Percentiles rank a stretch among this genome's conserved stretches.
These are phyloP conservation scores for Taenaris catops DNA, from an alignment of 2,888 invertebrate species.

Conservation along the genomic window DNA sequence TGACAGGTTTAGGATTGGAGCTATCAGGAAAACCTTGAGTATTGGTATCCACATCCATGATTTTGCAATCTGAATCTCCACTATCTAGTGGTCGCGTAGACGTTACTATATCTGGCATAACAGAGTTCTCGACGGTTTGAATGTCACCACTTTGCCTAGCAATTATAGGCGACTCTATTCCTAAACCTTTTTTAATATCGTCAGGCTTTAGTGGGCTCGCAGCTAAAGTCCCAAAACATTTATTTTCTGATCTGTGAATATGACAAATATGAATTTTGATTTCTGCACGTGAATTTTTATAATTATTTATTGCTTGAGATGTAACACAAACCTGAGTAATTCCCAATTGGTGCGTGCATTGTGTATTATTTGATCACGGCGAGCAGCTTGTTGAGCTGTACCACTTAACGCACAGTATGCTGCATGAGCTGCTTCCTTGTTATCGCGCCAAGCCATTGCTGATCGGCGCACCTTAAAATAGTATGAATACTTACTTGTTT, in stretches of 20 bases:
- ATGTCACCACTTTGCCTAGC: conserved; percentile 35
- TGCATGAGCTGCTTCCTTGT: conserved; percentile 86
- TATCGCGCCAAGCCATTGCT: conserved; percentile 89
- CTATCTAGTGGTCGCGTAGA: conserved; percentile 46
- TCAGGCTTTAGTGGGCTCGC: conserved; percentile 46
- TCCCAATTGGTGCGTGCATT: conserved; percentile 95
- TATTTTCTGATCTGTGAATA: conserved; percentile 84
- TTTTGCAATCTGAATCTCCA: conserved; percentile 52
- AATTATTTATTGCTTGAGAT: no score
- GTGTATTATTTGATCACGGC: conserved; percentile 90
- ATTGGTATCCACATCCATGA: conserved; percentile 42
- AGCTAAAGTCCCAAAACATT: conserved; percentile 60
- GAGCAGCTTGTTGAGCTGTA: conserved; percentile 77
- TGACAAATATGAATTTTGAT: no score
- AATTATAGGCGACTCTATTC: conserved; percentile 38
- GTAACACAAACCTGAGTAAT: conserved; percentile 82
- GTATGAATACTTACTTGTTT: no score
- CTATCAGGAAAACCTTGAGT: conserved; percentile 36
- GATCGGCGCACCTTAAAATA: conserved; percentile 83
- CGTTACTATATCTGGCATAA: conserved; percentile 49
- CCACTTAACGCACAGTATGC: conserved; percentile 82
- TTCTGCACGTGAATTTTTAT: no score
- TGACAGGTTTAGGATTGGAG: conserved; percentile 28
- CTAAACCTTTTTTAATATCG: conserved; percentile 51
- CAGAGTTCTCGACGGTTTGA: conserved; percentile 43